A percentile compares a stretch with the other conserved stretches of the same genome.
Evolutionary conservation across 2,797 vertebrate species (phyloP).

Genomic region (Dendrocincla fuliginosa): DNA sequence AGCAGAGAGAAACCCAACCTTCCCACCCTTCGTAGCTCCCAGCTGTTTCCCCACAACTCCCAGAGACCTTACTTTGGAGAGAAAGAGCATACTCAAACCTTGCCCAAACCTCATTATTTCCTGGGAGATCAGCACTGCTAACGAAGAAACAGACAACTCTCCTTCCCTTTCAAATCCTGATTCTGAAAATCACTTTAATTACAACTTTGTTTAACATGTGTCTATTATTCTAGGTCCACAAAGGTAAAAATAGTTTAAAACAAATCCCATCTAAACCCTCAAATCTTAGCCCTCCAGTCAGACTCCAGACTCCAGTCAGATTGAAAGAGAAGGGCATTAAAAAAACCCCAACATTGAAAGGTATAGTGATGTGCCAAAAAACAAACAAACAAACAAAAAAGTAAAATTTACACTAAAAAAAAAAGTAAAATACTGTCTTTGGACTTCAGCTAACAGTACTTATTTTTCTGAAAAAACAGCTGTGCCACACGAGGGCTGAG

Average conservation of each 20-base stretch:
- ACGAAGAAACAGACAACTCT: background rate
- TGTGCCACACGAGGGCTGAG: accelerated
- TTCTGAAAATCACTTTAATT: background rate
- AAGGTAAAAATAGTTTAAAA: background rate
- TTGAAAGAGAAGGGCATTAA: background rate
- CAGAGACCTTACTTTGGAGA: background rate
- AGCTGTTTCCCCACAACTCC: background rate
- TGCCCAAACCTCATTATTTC: accelerated
- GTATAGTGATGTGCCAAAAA: background rate
- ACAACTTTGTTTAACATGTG: background rate
- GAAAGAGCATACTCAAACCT: background rate
- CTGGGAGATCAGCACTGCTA: background rate
- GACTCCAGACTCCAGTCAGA: background rate
- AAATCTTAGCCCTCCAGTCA: background rate
- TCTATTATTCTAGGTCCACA: background rate
- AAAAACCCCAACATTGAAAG: background rate
- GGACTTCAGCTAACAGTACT: background rate
- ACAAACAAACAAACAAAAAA: background rate
- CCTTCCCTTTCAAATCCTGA: background rate
- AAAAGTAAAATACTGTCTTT: background rate
- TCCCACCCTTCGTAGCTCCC: background rate
- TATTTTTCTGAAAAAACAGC: background rate
- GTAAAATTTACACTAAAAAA: background rate
- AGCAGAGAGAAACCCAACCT: background rate
- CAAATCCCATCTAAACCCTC: background rate